phyloP scores from a whole-genome alignment of 2,888 invertebrate genomes.

The Scaptomyza reducta region DNA sequence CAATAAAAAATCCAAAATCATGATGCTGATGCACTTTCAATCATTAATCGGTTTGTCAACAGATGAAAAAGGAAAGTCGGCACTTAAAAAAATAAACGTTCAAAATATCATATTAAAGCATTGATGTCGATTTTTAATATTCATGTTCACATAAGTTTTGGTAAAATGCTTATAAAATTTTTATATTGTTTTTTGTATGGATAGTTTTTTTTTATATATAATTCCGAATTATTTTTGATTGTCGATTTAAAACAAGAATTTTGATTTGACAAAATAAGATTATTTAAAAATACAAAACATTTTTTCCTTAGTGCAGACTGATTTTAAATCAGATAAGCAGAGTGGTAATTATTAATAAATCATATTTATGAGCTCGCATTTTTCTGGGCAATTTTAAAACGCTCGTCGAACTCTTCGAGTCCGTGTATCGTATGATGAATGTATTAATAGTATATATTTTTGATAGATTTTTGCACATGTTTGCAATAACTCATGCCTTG shows the following conservation, averaged over 20 bases:
- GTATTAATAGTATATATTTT: slow-evolving; percentile 28
- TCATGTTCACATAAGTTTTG: too few relatives aligned
- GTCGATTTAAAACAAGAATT: neutral
- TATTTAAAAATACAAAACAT: neutral
- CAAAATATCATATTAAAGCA: too few relatives aligned
- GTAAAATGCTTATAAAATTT: too few relatives aligned
- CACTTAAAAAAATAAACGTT: neutral
- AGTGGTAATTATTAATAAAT: slow-evolving; percentile 60
- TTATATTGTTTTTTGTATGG: too few relatives aligned
- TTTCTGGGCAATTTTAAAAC: slow-evolving; percentile 26
- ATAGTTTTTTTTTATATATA: neutral
- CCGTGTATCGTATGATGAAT: slow-evolving; percentile 15
- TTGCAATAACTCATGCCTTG: slow-evolving; percentile 64
- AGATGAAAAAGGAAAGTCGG: slow-evolving; percentile 13
- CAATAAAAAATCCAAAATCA: slow-evolving; percentile 48
- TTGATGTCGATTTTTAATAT: too few relatives aligned
- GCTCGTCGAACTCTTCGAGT: slow-evolving; percentile 57
- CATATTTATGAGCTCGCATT: slow-evolving; percentile 54
- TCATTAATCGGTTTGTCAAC: slow-evolving; percentile 19
- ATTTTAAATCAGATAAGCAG: slow-evolving; percentile 13
- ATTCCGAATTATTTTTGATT: neutral
- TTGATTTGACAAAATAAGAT: neutral
- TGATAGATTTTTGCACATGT: slow-evolving; percentile 74
- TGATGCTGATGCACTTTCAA: slow-evolving; percentile 39
- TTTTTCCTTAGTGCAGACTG: neutral